These are phyloP conservation scores for Sipha maydis DNA, from an alignment of 2,888 invertebrate genomes.

Conservation along the genomic window DNA sequence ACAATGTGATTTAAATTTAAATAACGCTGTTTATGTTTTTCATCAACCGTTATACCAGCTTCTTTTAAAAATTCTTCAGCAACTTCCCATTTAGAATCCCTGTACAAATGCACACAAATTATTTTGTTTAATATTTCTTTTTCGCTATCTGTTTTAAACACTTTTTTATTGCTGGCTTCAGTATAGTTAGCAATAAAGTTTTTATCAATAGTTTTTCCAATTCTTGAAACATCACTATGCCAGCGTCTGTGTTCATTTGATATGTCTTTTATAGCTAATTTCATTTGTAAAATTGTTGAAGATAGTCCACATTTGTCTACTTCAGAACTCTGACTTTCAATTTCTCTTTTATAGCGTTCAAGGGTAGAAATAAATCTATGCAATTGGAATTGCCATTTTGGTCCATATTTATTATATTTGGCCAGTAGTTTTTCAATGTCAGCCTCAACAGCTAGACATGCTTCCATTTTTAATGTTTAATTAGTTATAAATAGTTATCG, in stretches of 20 bases:
- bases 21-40: conserved; percentile 52
- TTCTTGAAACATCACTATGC: conserved; percentile 85
- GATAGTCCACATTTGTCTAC: conserved; percentile 41
- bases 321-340: conserved; percentile 45
- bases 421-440: conserved; percentile 48
- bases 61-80: conserved; percentile 61
- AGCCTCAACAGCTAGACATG: conserved; percentile 44
- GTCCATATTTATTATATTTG: conserved; percentile 57
- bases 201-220: conserved; percentile 95
- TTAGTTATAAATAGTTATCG: background rate
- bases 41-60: conserved; percentile 43
- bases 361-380: conserved; percentile 50
- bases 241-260: conserved; percentile 85
- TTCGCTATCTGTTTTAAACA: conserved; percentile 70
- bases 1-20: conserved; percentile 88
- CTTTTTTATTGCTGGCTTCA: conserved; percentile 76
- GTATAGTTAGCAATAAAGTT: conserved; percentile 71
- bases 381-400: conserved; percentile 55
- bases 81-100: conserved; percentile 59
- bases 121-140: conserved; percentile 57
- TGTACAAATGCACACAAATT: conserved; percentile 55
- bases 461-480: conserved; percentile 35
- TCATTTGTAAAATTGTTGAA: conserved; percentile 70
- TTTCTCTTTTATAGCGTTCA: conserved; percentile 47
- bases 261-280: conserved; percentile 83